These are phyloP conservation scores for Geotrypetes seraphini DNA, from an alignment of 2,797 vertebrate genomes.

Conservation along the genomic window DNA sequence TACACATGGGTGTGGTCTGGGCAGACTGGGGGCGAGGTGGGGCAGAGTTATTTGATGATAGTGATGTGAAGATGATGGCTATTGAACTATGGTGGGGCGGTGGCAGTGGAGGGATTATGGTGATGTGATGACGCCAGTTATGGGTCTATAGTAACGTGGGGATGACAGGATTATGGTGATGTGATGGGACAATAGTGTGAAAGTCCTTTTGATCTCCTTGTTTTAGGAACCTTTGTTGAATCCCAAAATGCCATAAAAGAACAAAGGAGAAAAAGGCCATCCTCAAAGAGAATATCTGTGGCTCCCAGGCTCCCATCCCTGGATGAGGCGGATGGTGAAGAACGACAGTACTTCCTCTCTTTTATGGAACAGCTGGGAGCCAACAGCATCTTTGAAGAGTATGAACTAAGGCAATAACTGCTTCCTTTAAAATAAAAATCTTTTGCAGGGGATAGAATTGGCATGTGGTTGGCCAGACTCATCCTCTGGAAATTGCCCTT, in stretches of 20 bases:
- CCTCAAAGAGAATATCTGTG: slow-evolving; percentile 6
- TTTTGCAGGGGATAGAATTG: background rate
- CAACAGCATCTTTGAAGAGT: slow-evolving; percentile 32
- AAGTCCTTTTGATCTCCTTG: too few relatives aligned
- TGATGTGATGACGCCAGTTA: too few relatives aligned
- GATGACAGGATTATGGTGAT: too few relatives aligned
- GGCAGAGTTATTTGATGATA: too few relatives aligned
- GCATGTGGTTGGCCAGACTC: background rate
- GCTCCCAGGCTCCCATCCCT: background rate
- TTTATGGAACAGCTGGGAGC: slow-evolving; percentile 48
- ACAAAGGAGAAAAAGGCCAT: slow-evolving; percentile 10
- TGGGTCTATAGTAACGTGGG: background rate
- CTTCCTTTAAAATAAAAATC: background rate
- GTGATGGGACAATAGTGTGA: too few relatives aligned
- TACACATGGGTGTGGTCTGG: too few relatives aligned
- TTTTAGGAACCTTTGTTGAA: slow-evolving; percentile 1
- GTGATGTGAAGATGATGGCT: too few relatives aligned
- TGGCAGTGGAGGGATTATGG: too few relatives aligned
- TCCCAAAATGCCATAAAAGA: background rate
- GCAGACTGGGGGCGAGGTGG: too few relatives aligned
- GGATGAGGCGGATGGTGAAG: slow-evolving; percentile 23
- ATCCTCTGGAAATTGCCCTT: too few relatives aligned
- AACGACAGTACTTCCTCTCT: slow-evolving; percentile 34
- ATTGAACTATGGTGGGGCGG: too few relatives aligned
- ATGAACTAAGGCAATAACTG: slow-evolving; percentile 8